Base-by-base conservation (phyloP, 2,113 vertebrate species). In the Tragelaphus imberbis region DNA sequence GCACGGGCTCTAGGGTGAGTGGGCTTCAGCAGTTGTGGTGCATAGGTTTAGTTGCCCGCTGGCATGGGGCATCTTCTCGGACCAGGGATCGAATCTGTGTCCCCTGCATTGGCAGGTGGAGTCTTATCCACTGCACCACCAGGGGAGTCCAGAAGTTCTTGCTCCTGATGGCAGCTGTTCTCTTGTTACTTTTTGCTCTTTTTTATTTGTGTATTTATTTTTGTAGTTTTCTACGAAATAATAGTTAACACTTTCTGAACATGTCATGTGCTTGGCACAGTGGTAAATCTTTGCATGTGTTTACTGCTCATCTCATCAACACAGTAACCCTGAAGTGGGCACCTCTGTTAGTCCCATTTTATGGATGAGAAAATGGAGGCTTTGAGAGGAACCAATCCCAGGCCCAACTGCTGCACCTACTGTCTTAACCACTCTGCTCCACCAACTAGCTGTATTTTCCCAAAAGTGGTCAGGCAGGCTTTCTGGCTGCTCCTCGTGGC, bases 241-340 rank as follows among this genome's bases (percentile, higher is more conserved):
- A 2, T 21, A 17, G 4, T 14, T 0, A 21, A 27, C 28, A 9
- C 14, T 44, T 81, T 71, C n/a, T 63, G 47, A 79, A 33, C 28
- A 5, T 49, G 12, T 17, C 13, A 0, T 28, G 44, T 33, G 15
- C 47, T 88, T 2, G 7, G 51, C 4, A 6, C 0, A 1, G 33
- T 17, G 75, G 55, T 44, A 11, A 55, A 28, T 44, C 44, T 88
- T 44, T 47, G 27, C 9, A 3, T 21, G 36, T 59, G 23, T 44
- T 59, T 71, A 13, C 9, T 4, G 87, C 58, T 53, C 19, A 40
- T 27, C n/a, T 23, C 4, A 51, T 40, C 51, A 23, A 55, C 53
- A 21, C 7, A 23, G 88, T 16, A 8, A 79, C 15, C 33, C 53
- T 28, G 40, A 36, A 28, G 36, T 33, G 28, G 51, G 47, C 5